Evolutionary conservation across 53 echinoderm and acorn worm genomes (phyloP).

Genomic region (Antedon mediterranea): DNA sequence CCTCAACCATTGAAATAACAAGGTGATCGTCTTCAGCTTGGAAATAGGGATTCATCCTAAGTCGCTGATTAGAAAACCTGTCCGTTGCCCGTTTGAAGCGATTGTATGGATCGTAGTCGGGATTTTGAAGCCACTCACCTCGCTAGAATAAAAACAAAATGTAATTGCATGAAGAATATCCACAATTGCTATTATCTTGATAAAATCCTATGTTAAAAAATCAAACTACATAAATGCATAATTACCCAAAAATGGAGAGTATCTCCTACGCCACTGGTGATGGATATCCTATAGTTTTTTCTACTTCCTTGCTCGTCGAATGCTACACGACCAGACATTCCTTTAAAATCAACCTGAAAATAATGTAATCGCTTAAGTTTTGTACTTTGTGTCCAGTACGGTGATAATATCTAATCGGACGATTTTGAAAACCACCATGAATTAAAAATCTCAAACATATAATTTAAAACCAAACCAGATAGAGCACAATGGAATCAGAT

Average conservation of each 20-base stretch:
- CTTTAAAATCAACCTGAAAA: conserved; percentile 15
- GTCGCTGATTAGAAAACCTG: not conserved
- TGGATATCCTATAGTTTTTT: conserved; percentile 16
- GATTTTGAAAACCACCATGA: too few species aligned
- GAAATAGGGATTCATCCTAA: not conserved
- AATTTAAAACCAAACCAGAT: too few species aligned
- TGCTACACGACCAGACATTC: conserved; percentile 16
- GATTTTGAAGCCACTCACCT: not conserved
- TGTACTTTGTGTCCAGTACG: too few species aligned
- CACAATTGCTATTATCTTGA: too few species aligned
- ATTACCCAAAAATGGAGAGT: not conserved
- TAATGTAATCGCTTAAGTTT: too few species aligned
- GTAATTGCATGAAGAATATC: not conserved
- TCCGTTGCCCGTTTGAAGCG: not conserved
- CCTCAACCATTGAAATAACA: not conserved
- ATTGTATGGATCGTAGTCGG: not conserved
- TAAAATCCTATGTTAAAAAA: too few species aligned
- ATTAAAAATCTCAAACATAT: too few species aligned
- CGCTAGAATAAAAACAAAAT: not conserved
- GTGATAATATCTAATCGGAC: too few species aligned
- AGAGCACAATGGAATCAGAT: too few species aligned
- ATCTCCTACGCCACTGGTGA: conserved; percentile 9
- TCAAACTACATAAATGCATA: too few species aligned
- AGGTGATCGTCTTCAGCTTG: not conserved
- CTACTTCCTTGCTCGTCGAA: conserved; percentile 18